Evolutionary conservation across 2,888 invertebrate genomes (phyloP).

Genomic region (Orchesella flavescens): DNA sequence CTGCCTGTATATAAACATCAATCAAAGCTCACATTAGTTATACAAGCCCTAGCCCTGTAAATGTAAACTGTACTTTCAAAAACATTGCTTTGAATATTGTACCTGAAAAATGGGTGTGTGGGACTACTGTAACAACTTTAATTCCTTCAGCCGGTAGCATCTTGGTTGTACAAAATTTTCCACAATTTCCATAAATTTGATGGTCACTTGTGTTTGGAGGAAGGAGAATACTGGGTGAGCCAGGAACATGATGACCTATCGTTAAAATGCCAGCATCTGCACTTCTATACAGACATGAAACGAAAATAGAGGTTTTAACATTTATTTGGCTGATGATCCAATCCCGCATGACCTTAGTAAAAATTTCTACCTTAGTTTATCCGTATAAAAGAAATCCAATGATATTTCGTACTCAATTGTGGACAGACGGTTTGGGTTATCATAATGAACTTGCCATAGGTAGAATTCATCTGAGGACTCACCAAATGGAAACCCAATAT

Average conservation of each 20-base stretch:
- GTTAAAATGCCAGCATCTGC: slow-evolving; percentile 10
- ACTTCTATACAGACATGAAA: slow-evolving; percentile 13
- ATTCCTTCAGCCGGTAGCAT: slow-evolving; percentile 28
- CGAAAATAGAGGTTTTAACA: background rate
- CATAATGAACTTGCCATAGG: slow-evolving; percentile 34
- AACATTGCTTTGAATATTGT: slow-evolving; percentile 16
- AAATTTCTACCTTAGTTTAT: background rate
- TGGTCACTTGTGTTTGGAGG: background rate
- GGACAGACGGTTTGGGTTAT: slow-evolving; percentile 14
- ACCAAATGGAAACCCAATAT: slow-evolving; percentile 30
- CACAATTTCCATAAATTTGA: slow-evolving; percentile 9
- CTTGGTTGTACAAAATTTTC: slow-evolving; percentile 32
- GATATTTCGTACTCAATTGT: background rate
- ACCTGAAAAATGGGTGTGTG: background rate
- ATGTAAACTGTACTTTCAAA: background rate
- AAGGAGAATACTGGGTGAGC: slow-evolving; percentile 57
- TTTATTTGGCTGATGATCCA: too few relatives aligned
- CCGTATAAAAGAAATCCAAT: slow-evolving; percentile 38
- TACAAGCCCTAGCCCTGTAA: too few relatives aligned
- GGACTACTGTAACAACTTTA: slow-evolving; percentile 1
- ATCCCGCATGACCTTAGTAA: too few relatives aligned
- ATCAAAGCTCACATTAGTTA: too few relatives aligned
- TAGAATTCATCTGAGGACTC: slow-evolving; percentile 33
- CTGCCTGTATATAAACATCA: slow-evolving; percentile 76
- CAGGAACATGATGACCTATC: slow-evolving; percentile 46